Evolutionary conservation across 2,797 vertebrate genomes (phyloP).

Genomic region (Mustela erminea): DNA sequence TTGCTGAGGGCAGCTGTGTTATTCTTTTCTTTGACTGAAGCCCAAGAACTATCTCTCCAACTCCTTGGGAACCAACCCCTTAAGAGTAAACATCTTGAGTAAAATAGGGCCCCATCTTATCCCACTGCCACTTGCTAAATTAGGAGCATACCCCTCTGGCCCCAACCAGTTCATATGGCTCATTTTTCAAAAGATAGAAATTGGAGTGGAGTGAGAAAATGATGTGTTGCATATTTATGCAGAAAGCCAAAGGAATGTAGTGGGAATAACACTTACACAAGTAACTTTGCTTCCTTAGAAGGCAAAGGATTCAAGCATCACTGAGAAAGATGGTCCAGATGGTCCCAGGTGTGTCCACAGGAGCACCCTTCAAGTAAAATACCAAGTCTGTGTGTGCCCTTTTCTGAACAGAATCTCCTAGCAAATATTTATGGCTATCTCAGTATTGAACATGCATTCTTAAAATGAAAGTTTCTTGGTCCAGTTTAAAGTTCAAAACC

Average conservation of each 20-base stretch:
- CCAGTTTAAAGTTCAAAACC: not conserved
- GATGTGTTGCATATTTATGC: slow-evolving; percentile 30
- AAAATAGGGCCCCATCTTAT: not conserved
- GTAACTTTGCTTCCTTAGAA: slow-evolving; percentile 13
- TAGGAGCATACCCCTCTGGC: not conserved
- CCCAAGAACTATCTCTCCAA: slow-evolving; percentile 70
- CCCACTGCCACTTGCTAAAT: slow-evolving; percentile 41
- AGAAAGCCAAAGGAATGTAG: slow-evolving; percentile 56
- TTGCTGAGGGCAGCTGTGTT: slow-evolving; percentile 84
- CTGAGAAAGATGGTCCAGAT: not conserved
- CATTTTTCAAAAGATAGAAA: slow-evolving; percentile 73
- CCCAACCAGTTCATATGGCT: not conserved
- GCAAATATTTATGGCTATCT: not conserved
- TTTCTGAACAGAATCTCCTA: not conserved
- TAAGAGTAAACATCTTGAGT: slow-evolving; percentile 73
- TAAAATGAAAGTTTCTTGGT: slow-evolving; percentile 33
- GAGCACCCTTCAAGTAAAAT: not conserved
- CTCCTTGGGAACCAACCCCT: slow-evolving; percentile 67
- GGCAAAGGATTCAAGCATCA: not conserved
- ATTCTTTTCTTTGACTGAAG: slow-evolving; percentile 83
- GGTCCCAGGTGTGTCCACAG: not conserved
- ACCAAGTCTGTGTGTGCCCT: not conserved
- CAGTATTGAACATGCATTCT: not conserved
- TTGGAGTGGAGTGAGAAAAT: slow-evolving; percentile 57
- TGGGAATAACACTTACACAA: not conserved